Evolutionary conservation across 2,113 vertebrate genomes (phyloP).

Genomic region (Gymnorhina tibicen): DNA sequence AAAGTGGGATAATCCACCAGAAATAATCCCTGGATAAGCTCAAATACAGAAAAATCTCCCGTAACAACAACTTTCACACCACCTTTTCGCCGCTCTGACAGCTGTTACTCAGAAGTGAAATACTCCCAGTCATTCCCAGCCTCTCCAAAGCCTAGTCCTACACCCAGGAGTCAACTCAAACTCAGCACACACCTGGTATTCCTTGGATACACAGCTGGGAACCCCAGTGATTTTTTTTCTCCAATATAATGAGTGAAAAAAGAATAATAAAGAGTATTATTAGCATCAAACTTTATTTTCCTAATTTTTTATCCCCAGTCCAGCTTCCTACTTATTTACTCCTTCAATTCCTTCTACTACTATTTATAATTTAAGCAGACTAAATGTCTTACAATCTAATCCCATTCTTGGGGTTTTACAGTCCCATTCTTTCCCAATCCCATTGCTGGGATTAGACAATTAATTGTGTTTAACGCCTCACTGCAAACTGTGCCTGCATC

Average conservation of each 20-base stretch:
- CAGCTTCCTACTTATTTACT: neutral
- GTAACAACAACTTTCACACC: neutral
- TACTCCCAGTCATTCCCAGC: neutral
- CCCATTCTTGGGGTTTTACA: neutral
- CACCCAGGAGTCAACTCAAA: neutral
- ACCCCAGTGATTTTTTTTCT: neutral
- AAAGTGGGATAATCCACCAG: neutral
- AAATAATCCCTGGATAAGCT: neutral
- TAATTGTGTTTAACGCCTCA: neutral
- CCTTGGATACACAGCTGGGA: neutral
- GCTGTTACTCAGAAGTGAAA: neutral
- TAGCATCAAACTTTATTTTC: neutral
- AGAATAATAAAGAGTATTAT: neutral
- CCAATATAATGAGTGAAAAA: neutral
- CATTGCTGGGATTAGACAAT: neutral
- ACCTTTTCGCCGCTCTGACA: rapidly evolving
- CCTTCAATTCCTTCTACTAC: neutral
- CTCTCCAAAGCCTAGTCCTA: neutral
- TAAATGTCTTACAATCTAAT: neutral
- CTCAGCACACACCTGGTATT: neutral
- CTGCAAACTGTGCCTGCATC: neutral
- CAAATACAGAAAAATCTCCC: neutral
- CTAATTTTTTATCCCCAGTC: neutral
- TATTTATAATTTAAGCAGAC: neutral
- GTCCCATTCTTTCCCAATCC: neutral